Percentiles rank a stretch among this genome's conserved stretches.
phyloP scores from a whole-genome alignment of 2,797 vertebrate species.

The Lerista edwardsae region DNA sequence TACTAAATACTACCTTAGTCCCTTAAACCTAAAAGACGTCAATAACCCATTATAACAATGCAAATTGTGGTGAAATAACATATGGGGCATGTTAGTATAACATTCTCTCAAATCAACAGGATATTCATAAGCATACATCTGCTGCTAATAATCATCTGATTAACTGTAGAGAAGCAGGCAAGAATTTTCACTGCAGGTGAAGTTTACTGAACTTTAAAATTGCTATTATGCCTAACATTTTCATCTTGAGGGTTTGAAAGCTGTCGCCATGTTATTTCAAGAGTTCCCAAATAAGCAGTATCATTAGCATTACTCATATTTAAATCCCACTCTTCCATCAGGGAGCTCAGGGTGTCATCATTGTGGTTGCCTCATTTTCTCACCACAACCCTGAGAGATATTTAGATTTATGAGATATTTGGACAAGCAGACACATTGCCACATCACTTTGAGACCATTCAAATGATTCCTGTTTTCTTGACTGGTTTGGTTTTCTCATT shows the following conservation, averaged over 20 bases:
- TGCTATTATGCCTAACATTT: not conserved
- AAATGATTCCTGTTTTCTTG: not conserved
- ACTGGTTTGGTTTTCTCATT: too few relatives aligned
- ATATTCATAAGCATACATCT: constrained; percentile 81
- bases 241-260: not conserved
- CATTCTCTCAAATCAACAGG: constrained; percentile 79
- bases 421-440: not conserved
- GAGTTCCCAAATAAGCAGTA: not conserved
- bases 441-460: not conserved
- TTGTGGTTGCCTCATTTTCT: too few relatives aligned
- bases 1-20: constrained; percentile 86
- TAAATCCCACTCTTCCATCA: too few relatives aligned
- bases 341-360: too few relatives aligned
- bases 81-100: constrained; percentile 84
- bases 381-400: too few relatives aligned
- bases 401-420: too few relatives aligned
- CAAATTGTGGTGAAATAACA: constrained; percentile 92
- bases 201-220: not conserved
- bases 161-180: constrained; percentile 16
- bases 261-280: not conserved
- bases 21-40: constrained; percentile 92
- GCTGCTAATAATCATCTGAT: constrained; percentile 51
- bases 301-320: not conserved
- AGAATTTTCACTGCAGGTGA: constrained; percentile 63
- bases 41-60: constrained; percentile 99